Evolutionary conservation across 2,113 vertebrate species (phyloP).

Genomic region (Rhinogobius similis): DNA sequence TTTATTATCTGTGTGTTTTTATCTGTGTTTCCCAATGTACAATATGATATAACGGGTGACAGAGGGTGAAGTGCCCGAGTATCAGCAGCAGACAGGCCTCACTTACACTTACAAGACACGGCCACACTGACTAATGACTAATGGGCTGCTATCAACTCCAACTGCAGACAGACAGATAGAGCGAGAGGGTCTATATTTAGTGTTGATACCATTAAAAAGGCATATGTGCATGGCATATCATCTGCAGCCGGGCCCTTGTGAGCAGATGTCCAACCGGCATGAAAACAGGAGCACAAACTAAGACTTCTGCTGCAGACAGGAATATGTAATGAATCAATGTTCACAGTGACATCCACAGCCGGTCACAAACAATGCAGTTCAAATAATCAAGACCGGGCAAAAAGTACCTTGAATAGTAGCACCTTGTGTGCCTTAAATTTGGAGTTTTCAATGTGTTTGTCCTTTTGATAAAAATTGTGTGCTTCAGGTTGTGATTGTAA

Average conservation of each 20-base stretch:
- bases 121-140: conserved; percentile 16
- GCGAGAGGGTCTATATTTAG: conserved; percentile 46
- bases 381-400: conserved; percentile 5
- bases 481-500: neutral
- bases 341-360: conserved; percentile 23
- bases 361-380: conserved; percentile 24
- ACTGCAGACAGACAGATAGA: conserved; percentile 17
- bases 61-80: conserved; percentile 1
- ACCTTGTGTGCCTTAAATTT: neutral
- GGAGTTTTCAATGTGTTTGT: neutral
- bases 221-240: conserved; percentile 51
- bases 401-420: neutral
- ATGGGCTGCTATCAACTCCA: conserved; percentile 18
- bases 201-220: conserved; percentile 27
- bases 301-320: conserved; percentile 41
- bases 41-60: neutral
- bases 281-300: conserved; percentile 53
- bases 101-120: conserved; percentile 3
- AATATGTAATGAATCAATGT: conserved; percentile 45
- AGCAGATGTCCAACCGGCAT: conserved; percentile 65
- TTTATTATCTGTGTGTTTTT: too few species aligned
- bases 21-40: conserved; percentile 9
- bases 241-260: conserved; percentile 44
- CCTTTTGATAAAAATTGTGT: neutral
- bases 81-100: conserved; percentile 10